A percentile compares a stretch with the other conserved stretches of the same genome.
Conservation (phyloP, 2,797 vertebrate species). For the Paratrypauchen microcephalus region DNA sequence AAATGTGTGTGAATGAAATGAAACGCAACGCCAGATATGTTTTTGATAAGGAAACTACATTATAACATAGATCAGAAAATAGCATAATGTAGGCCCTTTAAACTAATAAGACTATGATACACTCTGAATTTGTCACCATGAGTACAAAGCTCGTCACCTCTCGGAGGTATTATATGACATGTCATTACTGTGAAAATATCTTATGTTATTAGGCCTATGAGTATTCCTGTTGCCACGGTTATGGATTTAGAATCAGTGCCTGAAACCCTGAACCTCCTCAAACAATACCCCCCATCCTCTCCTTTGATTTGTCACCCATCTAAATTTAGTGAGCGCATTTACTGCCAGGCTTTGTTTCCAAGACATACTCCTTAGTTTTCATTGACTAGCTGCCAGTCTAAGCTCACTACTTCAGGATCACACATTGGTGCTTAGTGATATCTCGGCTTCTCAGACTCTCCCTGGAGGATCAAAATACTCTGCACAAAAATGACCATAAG, state of each 20-base stretch:
- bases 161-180: background rate
- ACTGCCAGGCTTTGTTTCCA: slow-evolving; percentile 51
- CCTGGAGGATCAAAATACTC: slow-evolving; percentile 69
- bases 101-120: background rate
- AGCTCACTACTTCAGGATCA: slow-evolving; percentile 66
- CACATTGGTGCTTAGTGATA: slow-evolving; percentile 71
- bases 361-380: slow-evolving; percentile 57
- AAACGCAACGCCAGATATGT: too few species aligned
- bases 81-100: too few species aligned
- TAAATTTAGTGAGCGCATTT: slow-evolving; percentile 48
- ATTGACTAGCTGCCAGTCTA: slow-evolving; percentile 62
- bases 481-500: slow-evolving; percentile 66
- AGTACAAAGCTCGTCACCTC: background rate
- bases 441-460: slow-evolving; percentile 68
- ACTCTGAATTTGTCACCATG: background rate
- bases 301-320: slow-evolving; percentile 16
- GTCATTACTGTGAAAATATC: slow-evolving; percentile 4
- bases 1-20: too few species aligned
- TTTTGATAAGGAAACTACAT: too few species aligned
- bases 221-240: background rate
- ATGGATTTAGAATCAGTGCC: slow-evolving; percentile 7
- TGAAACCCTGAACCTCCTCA: background rate
- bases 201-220: background rate
- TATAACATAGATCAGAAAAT: too few species aligned
- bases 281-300: background rate